Conservation (phyloP, 2,113 vertebrate genomes). For the Halichoerus grypus region DNA sequence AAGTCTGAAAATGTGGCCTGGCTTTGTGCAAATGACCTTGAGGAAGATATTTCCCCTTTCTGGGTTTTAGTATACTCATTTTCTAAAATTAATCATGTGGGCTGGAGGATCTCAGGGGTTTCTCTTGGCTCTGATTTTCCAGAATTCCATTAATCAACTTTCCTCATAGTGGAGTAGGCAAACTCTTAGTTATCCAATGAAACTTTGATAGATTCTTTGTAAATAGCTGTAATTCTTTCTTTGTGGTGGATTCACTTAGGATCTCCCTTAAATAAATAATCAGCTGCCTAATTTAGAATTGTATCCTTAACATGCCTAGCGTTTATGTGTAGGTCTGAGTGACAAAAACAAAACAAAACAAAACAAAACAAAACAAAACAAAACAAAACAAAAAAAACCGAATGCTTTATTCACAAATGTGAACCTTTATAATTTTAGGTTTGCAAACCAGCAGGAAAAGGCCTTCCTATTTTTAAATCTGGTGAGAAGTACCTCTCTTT, state of each 20-base stretch:
- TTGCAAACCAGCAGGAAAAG: not conserved
- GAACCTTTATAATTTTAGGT: not conserved
- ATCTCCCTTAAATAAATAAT: constrained; percentile 37
- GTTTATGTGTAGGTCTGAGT: not conserved
- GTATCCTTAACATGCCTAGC: not conserved
- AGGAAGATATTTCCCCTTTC: not conserved
- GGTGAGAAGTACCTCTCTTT: not conserved
- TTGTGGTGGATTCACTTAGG: not conserved
- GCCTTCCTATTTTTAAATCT: not conserved
- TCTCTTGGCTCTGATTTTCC: constrained; percentile 10
- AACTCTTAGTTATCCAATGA: constrained; percentile 64
- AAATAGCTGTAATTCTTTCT: constrained; percentile 64
- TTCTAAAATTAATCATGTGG: constrained; percentile 33
- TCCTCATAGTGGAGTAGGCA: not conserved
- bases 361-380: not conserved
- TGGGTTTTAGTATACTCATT: not conserved
- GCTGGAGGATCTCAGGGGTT: not conserved
- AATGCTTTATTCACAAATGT: not conserved
- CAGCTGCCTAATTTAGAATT: constrained; percentile 43
- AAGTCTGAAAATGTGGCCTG: not conserved
- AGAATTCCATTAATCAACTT: constrained; percentile 62
- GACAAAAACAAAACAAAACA: not conserved
- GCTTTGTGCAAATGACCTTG: constrained; percentile 24
- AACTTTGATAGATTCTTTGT: constrained; percentile 56
- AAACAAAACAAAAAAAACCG: not conserved